Conservation (phyloP, 92 coral and sea anemone species). For the Porites divaricata region DNA sequence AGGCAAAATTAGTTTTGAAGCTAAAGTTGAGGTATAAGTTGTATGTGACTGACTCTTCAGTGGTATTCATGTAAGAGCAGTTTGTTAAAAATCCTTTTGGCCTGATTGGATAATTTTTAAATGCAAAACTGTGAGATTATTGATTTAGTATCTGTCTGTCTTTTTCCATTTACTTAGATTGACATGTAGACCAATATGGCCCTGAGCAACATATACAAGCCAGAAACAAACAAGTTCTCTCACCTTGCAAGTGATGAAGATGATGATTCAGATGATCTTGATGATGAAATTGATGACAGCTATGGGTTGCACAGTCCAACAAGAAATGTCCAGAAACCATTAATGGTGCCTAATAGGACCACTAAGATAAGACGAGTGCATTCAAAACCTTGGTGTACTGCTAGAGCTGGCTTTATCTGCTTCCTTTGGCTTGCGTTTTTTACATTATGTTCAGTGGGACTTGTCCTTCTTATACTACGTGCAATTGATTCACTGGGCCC, state of each 20-base stretch:
- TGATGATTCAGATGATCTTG: conserved; percentile 78
- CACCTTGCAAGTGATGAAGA: conserved; percentile 94
- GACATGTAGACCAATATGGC: conserved; percentile 58
- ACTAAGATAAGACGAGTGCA: conserved; percentile 79
- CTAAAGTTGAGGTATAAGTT: no score
- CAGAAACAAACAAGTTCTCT: conserved; percentile 88
- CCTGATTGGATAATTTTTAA: no score
- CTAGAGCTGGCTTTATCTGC: conserved; percentile 81
- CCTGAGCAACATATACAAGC: conserved; percentile 90
- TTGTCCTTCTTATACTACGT: conserved; percentile 73
- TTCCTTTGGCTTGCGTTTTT: conserved; percentile 86
- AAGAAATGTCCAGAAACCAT: conserved; percentile 63
- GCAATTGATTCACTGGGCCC: conserved; percentile 64
- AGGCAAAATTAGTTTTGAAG: no score
- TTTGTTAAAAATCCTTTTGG: no score
- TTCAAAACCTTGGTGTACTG: conserved; percentile 88
- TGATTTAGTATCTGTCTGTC: neutral
- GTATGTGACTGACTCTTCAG: no score
- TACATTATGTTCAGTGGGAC: conserved; percentile 79
- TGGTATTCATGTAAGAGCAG: no score
- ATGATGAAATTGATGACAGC: conserved; percentile 77
- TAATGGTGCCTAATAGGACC: conserved; percentile 62
- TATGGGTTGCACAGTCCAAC: conserved; percentile 63
- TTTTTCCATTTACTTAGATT: conserved; percentile 4
- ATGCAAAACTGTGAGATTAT: no score